These are phyloP conservation scores for Trogon melanurus DNA, from an alignment of 2,113 vertebrate genomes.

Conservation along the genomic window DNA sequence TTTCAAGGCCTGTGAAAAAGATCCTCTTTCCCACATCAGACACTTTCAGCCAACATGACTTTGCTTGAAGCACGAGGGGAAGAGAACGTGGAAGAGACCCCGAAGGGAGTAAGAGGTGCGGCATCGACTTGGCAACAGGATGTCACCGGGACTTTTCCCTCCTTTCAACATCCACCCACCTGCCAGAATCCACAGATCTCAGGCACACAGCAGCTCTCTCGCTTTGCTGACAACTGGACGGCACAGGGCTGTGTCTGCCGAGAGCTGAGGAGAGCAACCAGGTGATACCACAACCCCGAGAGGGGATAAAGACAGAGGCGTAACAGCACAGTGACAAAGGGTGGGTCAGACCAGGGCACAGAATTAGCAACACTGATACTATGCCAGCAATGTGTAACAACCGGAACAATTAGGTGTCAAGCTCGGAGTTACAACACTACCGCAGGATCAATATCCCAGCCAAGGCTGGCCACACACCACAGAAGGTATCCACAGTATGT, in stretches of 20 bases:
- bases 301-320: background rate
- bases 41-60: background rate
- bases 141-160: background rate
- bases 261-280: background rate
- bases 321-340: background rate
- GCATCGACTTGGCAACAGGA: background rate
- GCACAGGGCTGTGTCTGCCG: fast-evolving
- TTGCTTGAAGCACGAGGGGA: background rate
- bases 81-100: background rate
- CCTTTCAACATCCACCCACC: background rate
- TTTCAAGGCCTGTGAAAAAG: background rate
- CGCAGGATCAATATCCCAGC: background rate
- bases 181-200: background rate
- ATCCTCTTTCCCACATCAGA: background rate
- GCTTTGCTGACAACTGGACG: background rate
- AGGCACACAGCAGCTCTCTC: fast-evolving
- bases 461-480: fast-evolving
- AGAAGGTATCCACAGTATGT: background rate
- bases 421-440: background rate
- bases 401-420: background rate
- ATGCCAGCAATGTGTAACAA: background rate
- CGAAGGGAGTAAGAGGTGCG: background rate
- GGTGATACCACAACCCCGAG: background rate
- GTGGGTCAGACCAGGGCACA: fast-evolving
- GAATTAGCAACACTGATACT: background rate